These are phyloP conservation scores for Lordiphosa mommai DNA, from an alignment of 1,140 invertebrate genomes.

Conservation along the genomic window DNA sequence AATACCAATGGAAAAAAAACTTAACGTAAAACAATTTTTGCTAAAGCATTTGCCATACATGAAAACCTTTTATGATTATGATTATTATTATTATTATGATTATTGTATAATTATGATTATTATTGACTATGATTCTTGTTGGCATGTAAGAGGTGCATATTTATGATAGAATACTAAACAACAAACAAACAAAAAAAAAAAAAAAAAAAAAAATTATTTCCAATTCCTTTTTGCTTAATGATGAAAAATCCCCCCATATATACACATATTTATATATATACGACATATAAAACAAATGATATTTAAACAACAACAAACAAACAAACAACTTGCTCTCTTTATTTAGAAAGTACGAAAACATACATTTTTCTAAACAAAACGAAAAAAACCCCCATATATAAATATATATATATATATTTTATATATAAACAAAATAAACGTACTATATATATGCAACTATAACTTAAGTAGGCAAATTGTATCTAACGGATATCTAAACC, in stretches of 20 bases:
- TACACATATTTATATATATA: conserved; percentile 19
- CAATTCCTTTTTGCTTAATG: conserved; percentile 67
- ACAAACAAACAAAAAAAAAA: conserved; percentile 11
- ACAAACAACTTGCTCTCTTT: conserved; percentile 67
- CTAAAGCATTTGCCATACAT: conserved; percentile 56
- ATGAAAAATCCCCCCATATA: conserved; percentile 32
- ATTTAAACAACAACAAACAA: conserved; percentile 41
- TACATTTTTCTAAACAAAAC: conserved; percentile 62
- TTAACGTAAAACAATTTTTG: conserved; percentile 38
- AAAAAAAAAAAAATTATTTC: conserved; percentile 50
- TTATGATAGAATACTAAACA: conserved; percentile 58
- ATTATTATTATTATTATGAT: conserved; percentile 42
- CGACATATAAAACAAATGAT: conserved; percentile 31
- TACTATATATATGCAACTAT: conserved; percentile 60
- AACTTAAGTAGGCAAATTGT: conserved; percentile 67
- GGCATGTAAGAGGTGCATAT: conserved; percentile 56
- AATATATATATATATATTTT: conserved; percentile 42
- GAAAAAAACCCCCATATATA: conserved; percentile 40
- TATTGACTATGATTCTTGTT: conserved; percentile 55
- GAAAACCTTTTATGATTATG: conserved; percentile 46
- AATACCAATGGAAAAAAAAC: conserved; percentile 25
- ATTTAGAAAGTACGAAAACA: conserved; percentile 65
- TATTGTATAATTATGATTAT: conserved; percentile 38
- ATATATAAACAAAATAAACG: conserved; percentile 65
- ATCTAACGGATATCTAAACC: conserved; percentile 59